Evolutionary conservation across 2,797 vertebrate species (phyloP).

Genomic region (Dicrostonyx torquatus): DNA sequence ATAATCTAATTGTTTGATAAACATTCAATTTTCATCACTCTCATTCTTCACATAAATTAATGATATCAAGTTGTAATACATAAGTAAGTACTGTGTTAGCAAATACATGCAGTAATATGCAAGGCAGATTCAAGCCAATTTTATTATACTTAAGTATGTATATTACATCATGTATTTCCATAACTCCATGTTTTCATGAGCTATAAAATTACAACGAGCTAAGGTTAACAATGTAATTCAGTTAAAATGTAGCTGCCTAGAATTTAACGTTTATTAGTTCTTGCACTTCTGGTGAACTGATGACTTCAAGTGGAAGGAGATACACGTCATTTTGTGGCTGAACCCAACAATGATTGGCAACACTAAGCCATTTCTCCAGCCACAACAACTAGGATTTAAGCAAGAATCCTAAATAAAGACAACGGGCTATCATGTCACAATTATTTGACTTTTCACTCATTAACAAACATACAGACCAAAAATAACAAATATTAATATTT

Average conservation of each 20-base stretch:
- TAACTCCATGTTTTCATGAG: neutral
- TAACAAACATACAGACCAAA: neutral
- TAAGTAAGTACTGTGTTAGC: constrained; percentile 26
- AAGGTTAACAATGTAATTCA: neutral
- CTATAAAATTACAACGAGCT: constrained; percentile 4
- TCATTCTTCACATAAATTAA: neutral
- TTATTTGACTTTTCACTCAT: neutral
- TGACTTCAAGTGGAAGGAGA: constrained; percentile 14
- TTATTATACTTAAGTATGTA: neutral
- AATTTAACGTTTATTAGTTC: constrained; percentile 35
- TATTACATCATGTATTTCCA: neutral
- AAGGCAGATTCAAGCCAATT: neutral
- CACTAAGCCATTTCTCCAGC: neutral
- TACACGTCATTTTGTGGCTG: neutral
- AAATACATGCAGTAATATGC: neutral
- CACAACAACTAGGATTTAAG: neutral
- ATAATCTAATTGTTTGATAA: neutral
- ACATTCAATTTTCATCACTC: neutral
- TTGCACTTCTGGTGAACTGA: constrained; percentile 8
- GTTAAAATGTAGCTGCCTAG: neutral
- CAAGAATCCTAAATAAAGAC: neutral
- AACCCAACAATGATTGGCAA: constrained; percentile 27
- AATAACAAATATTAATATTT: neutral
- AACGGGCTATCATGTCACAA: neutral
- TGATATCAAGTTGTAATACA: neutral